Base-by-base conservation (phyloP, 2,888 invertebrate genomes). In the Germaria angustata region DNA sequence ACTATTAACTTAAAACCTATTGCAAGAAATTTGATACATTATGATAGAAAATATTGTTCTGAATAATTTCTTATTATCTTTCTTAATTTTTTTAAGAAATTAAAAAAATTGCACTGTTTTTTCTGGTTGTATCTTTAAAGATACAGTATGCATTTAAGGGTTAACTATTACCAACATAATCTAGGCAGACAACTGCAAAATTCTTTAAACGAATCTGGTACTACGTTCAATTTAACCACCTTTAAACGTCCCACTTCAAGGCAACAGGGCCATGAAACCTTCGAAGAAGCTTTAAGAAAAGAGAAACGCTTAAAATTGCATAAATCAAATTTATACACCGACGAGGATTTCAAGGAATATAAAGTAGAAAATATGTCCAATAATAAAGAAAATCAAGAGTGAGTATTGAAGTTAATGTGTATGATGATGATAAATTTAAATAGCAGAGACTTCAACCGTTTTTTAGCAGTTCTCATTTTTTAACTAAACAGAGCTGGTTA, bases 361-460 rank as follows among this genome's bases (percentile, higher is more conserved):
- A 81, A 84, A 69, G 79, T 85, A 32, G 81, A 71, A 49, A 87
- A 78, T 71, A 88, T 90, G 89, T 80, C 87, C 51, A 87, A 84
- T 51, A 86, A 87, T 77, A 84, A 71, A 53, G 87, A 82, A 76
- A 87, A 75, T 66, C 85, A 84, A 84, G 90, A 90, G 90, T 90
- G 79, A 87, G 89, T 87, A 2, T n/a, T n/a, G n/a, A n/a, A n/a
- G n/a, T n/a, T n/a, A n/a, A n/a, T n/a, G n/a, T n/a, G n/a, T n/a
- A n/a, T n/a, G n/a, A n/a, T n/a, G n/a, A n/a, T 57, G 32, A 39
- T 7, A 4, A 28, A 28, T 5, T 28, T 3, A 28, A 28, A 28
- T 28, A 6, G 6, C 28, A 28, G 6, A 6, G 28, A 28, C 28
- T 28, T 28, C n/a, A 28, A 28, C 28, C 28, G 28, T 28, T 5